Conservation (phyloP, 1,140 invertebrate species). For the Cotesia glomerata region DNA sequence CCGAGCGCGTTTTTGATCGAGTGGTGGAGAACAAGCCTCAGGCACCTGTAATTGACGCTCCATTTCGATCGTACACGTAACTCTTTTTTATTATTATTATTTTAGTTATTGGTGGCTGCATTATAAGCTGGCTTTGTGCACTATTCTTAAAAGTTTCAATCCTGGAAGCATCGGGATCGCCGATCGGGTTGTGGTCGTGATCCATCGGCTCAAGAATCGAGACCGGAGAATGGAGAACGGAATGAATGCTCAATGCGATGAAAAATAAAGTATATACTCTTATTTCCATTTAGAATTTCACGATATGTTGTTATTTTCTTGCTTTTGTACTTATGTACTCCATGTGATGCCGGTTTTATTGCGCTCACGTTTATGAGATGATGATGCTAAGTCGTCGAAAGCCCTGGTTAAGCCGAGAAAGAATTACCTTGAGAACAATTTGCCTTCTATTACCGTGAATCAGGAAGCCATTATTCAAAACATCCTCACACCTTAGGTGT, state of each 20-base stretch:
- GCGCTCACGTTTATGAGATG: not conserved
- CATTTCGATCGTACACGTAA: not conserved
- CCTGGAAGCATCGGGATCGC: too few relatives aligned
- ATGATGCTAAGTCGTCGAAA: slow-evolving; percentile 12
- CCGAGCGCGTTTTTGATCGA: slow-evolving; percentile 51
- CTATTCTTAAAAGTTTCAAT: too few relatives aligned
- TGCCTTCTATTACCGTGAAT: slow-evolving; percentile 34
- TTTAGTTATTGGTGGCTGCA: not conserved
- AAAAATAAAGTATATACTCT: not conserved
- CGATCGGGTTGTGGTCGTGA: too few relatives aligned
- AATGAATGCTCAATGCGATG: not conserved
- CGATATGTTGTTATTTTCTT: slow-evolving; percentile 19
- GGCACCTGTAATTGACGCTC: slow-evolving; percentile 25
- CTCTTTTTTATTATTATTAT: not conserved
- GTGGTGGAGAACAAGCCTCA: slow-evolving; percentile 32
- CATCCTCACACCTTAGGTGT: slow-evolving; percentile 20
- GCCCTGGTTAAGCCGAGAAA: slow-evolving; percentile 19
- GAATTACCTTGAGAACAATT: slow-evolving; percentile 35
- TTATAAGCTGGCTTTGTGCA: not conserved
- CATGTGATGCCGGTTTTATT: not conserved
- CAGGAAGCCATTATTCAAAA: slow-evolving; percentile 31
- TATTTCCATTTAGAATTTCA: slow-evolving; percentile 20
- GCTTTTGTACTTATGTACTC: not conserved
- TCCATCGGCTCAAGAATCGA: too few relatives aligned
- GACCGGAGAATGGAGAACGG: too few relatives aligned